phyloP scores from a whole-genome alignment of 1,140 invertebrate species.

The Dendroctonus valens region DNA sequence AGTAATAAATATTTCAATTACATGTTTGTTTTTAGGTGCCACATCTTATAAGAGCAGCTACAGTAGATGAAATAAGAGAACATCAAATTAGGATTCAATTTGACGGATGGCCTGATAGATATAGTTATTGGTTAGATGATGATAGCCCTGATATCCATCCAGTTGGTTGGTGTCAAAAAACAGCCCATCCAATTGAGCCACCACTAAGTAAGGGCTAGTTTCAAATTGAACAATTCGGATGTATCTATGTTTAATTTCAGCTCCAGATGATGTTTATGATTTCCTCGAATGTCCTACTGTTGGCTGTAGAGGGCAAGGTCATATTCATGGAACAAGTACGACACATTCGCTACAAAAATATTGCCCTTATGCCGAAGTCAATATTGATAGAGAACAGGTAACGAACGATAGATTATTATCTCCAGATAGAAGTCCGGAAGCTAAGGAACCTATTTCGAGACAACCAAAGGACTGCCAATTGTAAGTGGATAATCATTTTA shows the following conservation, averaged over 20 bases:
- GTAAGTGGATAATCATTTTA: slow-evolving; percentile 38
- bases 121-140: slow-evolving; percentile 88
- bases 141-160: slow-evolving; percentile 90
- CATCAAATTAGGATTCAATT: slow-evolving; percentile 83
- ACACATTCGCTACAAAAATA: slow-evolving; percentile 74
- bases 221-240: neutral
- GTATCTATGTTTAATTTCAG: slow-evolving; percentile 47
- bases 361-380: slow-evolving; percentile 80
- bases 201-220: slow-evolving; percentile 67
- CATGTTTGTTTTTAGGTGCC: slow-evolving; percentile 55
- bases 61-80: slow-evolving; percentile 73
- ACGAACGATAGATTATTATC: slow-evolving; percentile 56
- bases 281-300: slow-evolving; percentile 67
- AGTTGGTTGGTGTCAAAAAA: slow-evolving; percentile 85
- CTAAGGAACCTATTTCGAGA: slow-evolving; percentile 48
- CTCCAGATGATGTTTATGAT: slow-evolving; percentile 60
- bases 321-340: slow-evolving; percentile 71
- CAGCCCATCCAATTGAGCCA: slow-evolving; percentile 80
- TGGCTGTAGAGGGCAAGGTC: slow-evolving; percentile 78
- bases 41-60: slow-evolving; percentile 80
- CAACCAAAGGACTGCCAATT: slow-evolving; percentile 47
- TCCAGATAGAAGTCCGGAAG: slow-evolving; percentile 44
- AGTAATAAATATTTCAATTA: no score
- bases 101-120: slow-evolving; percentile 86
- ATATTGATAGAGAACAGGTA: slow-evolving; percentile 62